A percentile compares a stretch with the other conserved stretches of the same genome.
Conservation (phyloP, 2,888 invertebrate genomes). For the Sinotaia quadrata region DNA sequence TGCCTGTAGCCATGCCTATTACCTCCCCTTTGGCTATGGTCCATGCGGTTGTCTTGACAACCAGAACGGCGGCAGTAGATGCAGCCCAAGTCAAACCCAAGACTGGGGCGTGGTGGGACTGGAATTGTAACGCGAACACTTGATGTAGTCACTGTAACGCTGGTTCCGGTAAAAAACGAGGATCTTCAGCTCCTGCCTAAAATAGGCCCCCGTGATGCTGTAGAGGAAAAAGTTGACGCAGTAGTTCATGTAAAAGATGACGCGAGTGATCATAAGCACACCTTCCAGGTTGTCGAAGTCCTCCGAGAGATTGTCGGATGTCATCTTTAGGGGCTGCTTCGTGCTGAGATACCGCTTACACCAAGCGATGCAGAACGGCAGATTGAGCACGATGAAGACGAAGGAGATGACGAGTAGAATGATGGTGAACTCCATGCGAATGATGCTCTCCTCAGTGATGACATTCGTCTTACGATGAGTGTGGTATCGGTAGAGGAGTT, state of each 20-base stretch:
- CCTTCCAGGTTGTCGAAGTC: conserved; percentile 31
- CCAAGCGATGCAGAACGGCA: conserved; percentile 67
- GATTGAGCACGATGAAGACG: conserved; percentile 64
- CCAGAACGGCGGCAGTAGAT: neutral
- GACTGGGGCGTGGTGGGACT: conserved; percentile 52
- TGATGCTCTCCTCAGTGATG: conserved; percentile 57
- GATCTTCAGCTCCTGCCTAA: conserved; percentile 58
- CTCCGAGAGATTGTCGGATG: neutral
- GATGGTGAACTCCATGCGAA: conserved; percentile 64
- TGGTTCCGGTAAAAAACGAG: conserved; percentile 46
- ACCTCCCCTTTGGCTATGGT: too few relatives aligned
- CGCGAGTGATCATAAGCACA: conserved; percentile 51
- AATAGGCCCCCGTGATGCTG: conserved; percentile 65
- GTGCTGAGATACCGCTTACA: conserved; percentile 39
- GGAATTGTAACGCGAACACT: conserved; percentile 44
- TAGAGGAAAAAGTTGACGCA: conserved; percentile 67
- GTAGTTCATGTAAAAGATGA: conserved; percentile 66
- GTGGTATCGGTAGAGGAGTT: conserved; percentile 18
- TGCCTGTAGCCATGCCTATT: too few relatives aligned
- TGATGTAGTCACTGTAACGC: conserved; percentile 38
- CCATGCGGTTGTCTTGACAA: too few relatives aligned
- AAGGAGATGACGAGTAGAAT: conserved; percentile 66
- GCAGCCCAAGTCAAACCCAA: conserved; percentile 39
- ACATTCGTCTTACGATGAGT: conserved; percentile 28
- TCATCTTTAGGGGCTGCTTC: neutral